Evolutionary conservation across 2,797 vertebrate species (phyloP), one percentile per base, ranked within the genome.

Genomic region (Scarus forsteni): DNA sequence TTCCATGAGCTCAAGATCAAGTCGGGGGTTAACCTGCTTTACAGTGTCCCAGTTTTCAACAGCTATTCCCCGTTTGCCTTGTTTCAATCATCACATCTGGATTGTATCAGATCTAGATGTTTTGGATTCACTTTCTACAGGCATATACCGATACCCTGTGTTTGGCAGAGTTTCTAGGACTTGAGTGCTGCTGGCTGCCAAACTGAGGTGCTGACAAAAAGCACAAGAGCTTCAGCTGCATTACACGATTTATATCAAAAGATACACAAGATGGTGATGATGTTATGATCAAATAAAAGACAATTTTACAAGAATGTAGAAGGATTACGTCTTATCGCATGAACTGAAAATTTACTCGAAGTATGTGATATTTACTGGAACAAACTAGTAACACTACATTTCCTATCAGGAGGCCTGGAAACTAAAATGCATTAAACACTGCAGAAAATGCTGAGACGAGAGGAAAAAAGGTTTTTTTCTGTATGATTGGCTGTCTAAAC

Each of bases 151-250:
- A 75, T 66, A 60, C 57, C 38, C 34, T 81, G 39, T 10, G 11
- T 77, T 83, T 86, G 77, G 73, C 84, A 62, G 52, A 46, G 58
- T 60, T 57, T 66, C 18, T 7, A 38, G 45, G 52, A 80, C 66
- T 71, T 53, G 62, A 68, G 66, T 45, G 77, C 40, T 64, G 55
- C 68, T 85, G 81, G 70, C 84, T 69, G 10, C 40, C 7, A 8
- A 71, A 76, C 53, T 75, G 73, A 86, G 68, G 52, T 46, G 3
- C 52, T 55, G 62, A 75, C 46, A 80, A 75, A 75, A 73, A 71
- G 6, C 63, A 67, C 38, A 75, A 80, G 60, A 62, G 45, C 53
- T 43, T 76, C 60, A 1, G 15, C 66, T 48, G 60, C 58, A 73
- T 40, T 56, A 58, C 49, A 63, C 57, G 57, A 77, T 75, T 75